Conservation (phyloP, 2,888 invertebrate species). For the Trisateles emortualis region DNA sequence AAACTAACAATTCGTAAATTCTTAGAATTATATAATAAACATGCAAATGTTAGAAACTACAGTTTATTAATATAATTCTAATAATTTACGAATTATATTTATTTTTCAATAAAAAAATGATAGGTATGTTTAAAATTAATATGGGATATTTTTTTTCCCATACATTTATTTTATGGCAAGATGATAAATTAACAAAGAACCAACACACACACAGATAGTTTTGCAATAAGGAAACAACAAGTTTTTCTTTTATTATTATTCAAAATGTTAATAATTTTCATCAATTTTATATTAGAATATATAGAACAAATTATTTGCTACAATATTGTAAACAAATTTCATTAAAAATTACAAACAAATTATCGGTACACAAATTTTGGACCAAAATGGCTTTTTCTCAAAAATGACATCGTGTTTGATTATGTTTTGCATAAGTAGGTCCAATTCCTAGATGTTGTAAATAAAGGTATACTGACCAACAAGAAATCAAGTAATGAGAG, state of each 20-base stretch:
- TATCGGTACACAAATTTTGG: background rate
- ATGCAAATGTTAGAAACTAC: no score
- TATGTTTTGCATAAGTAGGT: background rate
- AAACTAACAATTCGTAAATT: no score
- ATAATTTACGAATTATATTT: conserved; percentile 1
- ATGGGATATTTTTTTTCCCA: background rate
- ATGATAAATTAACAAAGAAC: conserved; percentile 1
- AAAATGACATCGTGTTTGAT: background rate
- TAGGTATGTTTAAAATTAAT: background rate
- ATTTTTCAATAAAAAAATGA: background rate
- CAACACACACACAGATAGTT: conserved; percentile 14
- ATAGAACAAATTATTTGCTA: background rate
- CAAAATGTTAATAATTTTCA: background rate
- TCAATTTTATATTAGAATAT: background rate
- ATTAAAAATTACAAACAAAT: no score
- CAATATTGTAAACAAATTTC: background rate
- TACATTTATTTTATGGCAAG: background rate
- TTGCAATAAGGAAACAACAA: no score
- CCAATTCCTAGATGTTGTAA: no score
- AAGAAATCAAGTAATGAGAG: no score
- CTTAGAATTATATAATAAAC: no score
- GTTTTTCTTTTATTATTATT: no score
- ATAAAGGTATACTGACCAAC: no score
- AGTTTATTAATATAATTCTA: conserved; percentile 1
- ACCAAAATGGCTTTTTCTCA: no score